These are phyloP conservation scores for Seira ritae DNA, from an alignment of 2,888 invertebrate species.

Conservation along the genomic window DNA sequence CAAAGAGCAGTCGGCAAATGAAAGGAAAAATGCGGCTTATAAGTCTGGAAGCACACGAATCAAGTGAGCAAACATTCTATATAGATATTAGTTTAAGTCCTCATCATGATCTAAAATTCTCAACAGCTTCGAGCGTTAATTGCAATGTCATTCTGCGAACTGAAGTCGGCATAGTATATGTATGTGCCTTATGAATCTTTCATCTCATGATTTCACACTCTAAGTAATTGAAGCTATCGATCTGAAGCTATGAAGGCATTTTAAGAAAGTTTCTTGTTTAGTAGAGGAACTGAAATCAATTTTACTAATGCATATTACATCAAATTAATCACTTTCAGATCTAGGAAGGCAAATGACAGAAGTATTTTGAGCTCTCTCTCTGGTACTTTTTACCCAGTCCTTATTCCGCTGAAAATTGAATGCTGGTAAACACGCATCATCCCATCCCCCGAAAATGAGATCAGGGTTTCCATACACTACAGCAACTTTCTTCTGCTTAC, in stretches of 20 bases:
- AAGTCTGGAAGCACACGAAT: constrained; percentile 67
- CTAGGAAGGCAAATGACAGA: too few relatives aligned
- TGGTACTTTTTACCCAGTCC: too few relatives aligned
- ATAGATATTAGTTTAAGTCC: background rate
- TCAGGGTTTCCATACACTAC: background rate
- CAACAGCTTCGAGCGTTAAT: constrained; percentile 12
- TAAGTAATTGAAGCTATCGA: too few relatives aligned
- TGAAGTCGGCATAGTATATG: background rate
- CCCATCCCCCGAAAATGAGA: background rate
- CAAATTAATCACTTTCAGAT: background rate
- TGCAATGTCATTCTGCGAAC: constrained; percentile 16
- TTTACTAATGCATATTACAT: too few relatives aligned
- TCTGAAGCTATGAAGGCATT: too few relatives aligned
- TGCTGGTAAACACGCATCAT: background rate
- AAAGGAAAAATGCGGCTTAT: constrained; percentile 45
- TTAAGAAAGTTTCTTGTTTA: too few relatives aligned
- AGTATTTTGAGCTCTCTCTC: background rate
- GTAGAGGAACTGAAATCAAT: too few relatives aligned
- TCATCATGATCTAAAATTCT: background rate
- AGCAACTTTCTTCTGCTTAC: background rate
- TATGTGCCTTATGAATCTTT: background rate
- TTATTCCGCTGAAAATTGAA: too few relatives aligned
- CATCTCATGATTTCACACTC: too few relatives aligned
- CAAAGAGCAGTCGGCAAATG: constrained; percentile 76
- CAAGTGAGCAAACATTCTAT: constrained; percentile 67